Evolutionary conservation across 2,888 invertebrate species (phyloP), one percentile per base, ranked within the genome.

Genomic region (Chaetoderma sp.): DNA sequence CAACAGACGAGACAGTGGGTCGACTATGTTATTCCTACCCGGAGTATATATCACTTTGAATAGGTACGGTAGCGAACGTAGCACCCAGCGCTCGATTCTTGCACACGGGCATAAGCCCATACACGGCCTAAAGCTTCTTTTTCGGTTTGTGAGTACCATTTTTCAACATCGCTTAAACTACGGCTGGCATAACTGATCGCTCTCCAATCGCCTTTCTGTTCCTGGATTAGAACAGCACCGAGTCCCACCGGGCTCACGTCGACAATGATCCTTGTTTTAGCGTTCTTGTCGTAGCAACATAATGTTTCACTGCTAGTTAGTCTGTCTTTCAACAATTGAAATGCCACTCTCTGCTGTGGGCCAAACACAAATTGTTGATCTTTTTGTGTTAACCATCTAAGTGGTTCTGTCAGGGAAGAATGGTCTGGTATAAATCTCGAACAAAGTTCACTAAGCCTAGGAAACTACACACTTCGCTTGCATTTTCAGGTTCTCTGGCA

Each of bases 41-140:
- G 5, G 5, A 49, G 27, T 57, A 25, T 57, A 3, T n/a, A 16
- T 42, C 16, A 57, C 57, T 23, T 25, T 44, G 28, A 25, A 57
- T 39, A 16, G 2, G 25, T 57, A 57, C 2, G 57, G 57, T 57
- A 44, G 57, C 21, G 44, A n/a, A 13, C 57, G 3, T 25, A 57
- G 27, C 27, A 57, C 57, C 39, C 44, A 57, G n/a, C 39, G 44
- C 13, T 57, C 57, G 10, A 4, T 57, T 44, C 57, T 39, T 27
- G 57, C 47, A n/a, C 49, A 57, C n/a, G 21, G 8, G 63, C 49
- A 50, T 61, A 63, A 33, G 59, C 59, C 63, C 47, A 63, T 10
- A 63, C 60, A 13, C 47, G 30, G 21, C 18, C 63, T 30, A 64
- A 23, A 10, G 63, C 60, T 36, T 63, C 36, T 50, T 64, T 42